A percentile compares a stretch with the other conserved stretches of the same genome.
Conservation (phyloP, 2,797 vertebrate genomes). For the Mionectes olivaceus region DNA sequence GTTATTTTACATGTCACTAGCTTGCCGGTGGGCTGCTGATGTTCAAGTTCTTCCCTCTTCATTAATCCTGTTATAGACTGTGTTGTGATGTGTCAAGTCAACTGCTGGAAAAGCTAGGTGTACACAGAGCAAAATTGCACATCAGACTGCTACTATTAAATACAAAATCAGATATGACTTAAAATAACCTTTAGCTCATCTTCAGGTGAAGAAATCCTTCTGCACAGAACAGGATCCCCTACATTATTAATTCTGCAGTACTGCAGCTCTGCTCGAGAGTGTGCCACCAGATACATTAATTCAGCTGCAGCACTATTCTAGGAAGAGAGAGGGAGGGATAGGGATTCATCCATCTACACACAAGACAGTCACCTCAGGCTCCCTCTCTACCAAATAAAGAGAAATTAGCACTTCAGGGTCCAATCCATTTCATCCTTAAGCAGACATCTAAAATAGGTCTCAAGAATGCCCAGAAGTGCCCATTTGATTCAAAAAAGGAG, state of each 20-base stretch:
- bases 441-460: background rate
- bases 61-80: background rate
- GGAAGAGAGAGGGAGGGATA: background rate
- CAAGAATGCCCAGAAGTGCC: background rate
- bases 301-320: background rate
- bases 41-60: background rate
- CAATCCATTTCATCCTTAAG: background rate
- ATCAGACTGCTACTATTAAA: background rate
- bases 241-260: background rate
- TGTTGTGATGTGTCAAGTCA: background rate
- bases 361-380: background rate
- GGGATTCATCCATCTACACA: background rate
- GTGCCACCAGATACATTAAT: background rate
- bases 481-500: background rate
- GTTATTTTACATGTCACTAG: background rate
- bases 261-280: background rate
- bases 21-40: background rate
- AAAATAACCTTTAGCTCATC: background rate
- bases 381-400: background rate
- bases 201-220: background rate
- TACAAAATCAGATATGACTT: background rate
- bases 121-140: background rate
- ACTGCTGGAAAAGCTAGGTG: background rate
- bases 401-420: background rate
- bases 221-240: background rate